These are phyloP conservation scores for Chamaetylas fuelleborni DNA, from an alignment of 2,113 vertebrate genomes.

Conservation along the genomic window DNA sequence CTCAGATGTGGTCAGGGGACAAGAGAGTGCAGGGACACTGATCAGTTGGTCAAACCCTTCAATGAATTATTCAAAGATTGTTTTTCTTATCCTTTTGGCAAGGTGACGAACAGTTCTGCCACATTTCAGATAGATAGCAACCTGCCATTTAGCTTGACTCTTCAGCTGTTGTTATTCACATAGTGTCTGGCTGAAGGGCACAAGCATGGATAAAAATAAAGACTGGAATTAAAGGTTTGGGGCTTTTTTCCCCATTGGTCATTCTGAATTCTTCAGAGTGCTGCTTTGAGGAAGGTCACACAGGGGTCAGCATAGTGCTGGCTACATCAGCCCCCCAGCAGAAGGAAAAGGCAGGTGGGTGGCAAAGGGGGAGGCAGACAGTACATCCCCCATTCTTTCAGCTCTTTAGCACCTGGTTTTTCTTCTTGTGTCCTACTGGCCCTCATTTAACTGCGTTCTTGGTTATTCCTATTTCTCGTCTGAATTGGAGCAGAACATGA, in stretches of 20 bases:
- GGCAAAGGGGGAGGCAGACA: not conserved
- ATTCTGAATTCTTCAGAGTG: not conserved
- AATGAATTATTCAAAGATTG: conserved; percentile 48
- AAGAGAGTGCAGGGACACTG: not conserved
- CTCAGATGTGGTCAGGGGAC: not conserved
- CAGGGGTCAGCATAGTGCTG: not conserved
- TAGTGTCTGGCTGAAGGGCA: not conserved
- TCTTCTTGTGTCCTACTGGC: not conserved
- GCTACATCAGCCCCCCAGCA: not conserved
- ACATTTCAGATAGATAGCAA: not conserved
- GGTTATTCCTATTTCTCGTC: not conserved
- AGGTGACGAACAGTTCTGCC: not conserved
- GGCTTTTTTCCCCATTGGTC: not conserved
- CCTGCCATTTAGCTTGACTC: conserved; percentile 38
- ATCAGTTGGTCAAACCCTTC: not conserved
- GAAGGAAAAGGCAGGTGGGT: not conserved
- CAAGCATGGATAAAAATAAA: not conserved
- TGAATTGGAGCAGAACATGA: not conserved
- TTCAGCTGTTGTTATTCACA: conserved; percentile 8
- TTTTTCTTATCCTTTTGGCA: conserved; percentile 7
- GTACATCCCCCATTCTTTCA: not conserved
- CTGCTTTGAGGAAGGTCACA: not conserved
- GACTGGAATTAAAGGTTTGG: not conserved
- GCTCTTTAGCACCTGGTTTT: not conserved
- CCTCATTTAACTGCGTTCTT: not conserved